phyloP scores from a whole-genome alignment of 2,888 invertebrate genomes.

The Muscina levida region DNA sequence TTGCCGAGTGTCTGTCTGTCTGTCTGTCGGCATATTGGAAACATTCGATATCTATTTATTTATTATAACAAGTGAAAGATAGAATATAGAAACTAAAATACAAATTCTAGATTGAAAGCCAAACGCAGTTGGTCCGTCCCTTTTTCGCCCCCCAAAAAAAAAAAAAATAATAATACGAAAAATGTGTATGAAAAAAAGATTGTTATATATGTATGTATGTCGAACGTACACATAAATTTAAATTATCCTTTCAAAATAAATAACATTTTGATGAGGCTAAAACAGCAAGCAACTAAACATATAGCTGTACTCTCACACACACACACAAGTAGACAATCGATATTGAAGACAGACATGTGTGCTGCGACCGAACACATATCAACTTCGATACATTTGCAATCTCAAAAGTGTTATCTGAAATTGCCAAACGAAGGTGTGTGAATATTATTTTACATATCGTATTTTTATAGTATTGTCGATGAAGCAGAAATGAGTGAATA shows the following conservation, averaged over 20 bases:
- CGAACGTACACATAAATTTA: conserved; percentile 47
- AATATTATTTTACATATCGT: not conserved
- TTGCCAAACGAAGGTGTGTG: conserved; percentile 27
- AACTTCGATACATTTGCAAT: not conserved
- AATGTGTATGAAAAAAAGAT: not conserved
- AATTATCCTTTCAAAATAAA: conserved; percentile 58
- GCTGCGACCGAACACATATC: too few relatives aligned
- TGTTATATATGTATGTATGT: not conserved
- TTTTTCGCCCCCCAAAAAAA: too few relatives aligned
- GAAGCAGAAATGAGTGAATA: not conserved
- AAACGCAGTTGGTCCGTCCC: conserved; percentile 46
- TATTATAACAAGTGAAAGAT: conserved; percentile 41
- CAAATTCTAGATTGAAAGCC: conserved; percentile 44
- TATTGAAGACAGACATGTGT: not conserved
- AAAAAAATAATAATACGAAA: too few relatives aligned
- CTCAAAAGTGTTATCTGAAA: conserved; percentile 14
- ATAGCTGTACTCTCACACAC: not conserved
- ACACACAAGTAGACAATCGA: conserved; percentile 26
- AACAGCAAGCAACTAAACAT: conserved; percentile 4
- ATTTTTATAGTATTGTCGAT: not conserved
- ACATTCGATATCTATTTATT: conserved; percentile 53
- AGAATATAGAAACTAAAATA: conserved; percentile 8
- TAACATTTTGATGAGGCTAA: conserved; percentile 49
- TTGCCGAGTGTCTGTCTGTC: too few relatives aligned
- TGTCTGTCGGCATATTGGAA: too few relatives aligned